These are phyloP conservation scores for Zele albiditarsus DNA, from an alignment of 2,888 invertebrate species.

Conservation along the genomic window DNA sequence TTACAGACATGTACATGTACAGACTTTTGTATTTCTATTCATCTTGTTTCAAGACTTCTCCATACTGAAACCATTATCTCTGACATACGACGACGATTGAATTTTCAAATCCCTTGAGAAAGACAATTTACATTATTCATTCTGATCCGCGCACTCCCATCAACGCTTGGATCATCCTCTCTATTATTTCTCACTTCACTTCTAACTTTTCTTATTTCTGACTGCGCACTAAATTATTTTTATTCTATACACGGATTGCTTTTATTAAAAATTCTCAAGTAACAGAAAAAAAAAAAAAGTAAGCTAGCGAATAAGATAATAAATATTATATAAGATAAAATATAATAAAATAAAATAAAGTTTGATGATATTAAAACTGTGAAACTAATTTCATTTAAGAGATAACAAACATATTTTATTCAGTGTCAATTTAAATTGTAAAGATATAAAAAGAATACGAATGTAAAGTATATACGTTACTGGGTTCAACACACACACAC, in stretches of 20 bases:
- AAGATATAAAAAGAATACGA: background rate
- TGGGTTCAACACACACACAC: background rate
- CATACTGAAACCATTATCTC: slow-evolving; percentile 47
- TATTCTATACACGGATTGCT: background rate
- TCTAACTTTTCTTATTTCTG: slow-evolving; percentile 19
- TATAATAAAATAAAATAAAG: too few species aligned
- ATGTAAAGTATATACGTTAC: background rate
- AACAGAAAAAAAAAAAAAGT: background rate
- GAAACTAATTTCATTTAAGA: too few species aligned
- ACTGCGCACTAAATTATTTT: slow-evolving; percentile 53
- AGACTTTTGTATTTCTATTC: slow-evolving; percentile 23
- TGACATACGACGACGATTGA: slow-evolving; percentile 48
- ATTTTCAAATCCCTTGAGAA: slow-evolving; percentile 50
- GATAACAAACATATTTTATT: too few species aligned
- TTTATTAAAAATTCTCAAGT: slow-evolving; percentile 13
- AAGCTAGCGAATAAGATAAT: too few species aligned
- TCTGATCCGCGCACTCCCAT: slow-evolving; percentile 44
- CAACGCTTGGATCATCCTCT: slow-evolving; percentile 7
- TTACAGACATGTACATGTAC: slow-evolving; percentile 31
- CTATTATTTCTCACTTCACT: slow-evolving; percentile 39
- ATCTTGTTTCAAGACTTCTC: slow-evolving; percentile 35
- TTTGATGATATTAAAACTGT: too few species aligned
- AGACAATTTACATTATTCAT: slow-evolving; percentile 53
- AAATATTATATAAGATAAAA: background rate
- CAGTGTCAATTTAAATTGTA: slow-evolving; percentile 20